Base-by-base conservation (phyloP, 2,888 invertebrate species). In the Gisinianus flammeolus region DNA sequence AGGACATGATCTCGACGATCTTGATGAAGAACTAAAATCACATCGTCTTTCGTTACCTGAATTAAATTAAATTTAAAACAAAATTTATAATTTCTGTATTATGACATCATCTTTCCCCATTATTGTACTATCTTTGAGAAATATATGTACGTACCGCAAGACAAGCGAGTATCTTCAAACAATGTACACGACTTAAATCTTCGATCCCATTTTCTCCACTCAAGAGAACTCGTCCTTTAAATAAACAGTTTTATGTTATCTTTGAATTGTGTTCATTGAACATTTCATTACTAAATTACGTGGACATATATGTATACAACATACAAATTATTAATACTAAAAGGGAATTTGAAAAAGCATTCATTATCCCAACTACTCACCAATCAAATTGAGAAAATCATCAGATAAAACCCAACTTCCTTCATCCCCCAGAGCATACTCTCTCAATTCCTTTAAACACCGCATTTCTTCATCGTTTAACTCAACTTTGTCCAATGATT, bases 381-480 rank as follows among this genome's bases (percentile, higher is more conserved):
- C 93, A 79, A 96, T 90, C 86, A 95, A 94, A 76, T 90, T 89
- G 66, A 95, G 90, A 87, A 96, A 96, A 85, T 93, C 93, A 85
- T 96, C 96, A 12, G 95, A 94, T 28, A 96, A 89, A 77, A 95
- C 94, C 96, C 96, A 96, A 85, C 94, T 94, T 78, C 96, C 96
- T 86, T 96, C 95, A 85, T 94, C 93, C 83, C 93, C 93, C 84
- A 95, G 89, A 87, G 96, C 91, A 88, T 96, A 96, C 87, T 94
- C 94, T 86, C 93, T 92, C 85, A 96, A 88, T 88, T 96, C 96
- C 85, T 92, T 92, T 86, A 95, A 88, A 83, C 92, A 93, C 85
- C 90, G 90, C 86, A 90, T 90, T 86, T 96, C 95, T 80, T 93
- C 94, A 16, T 91, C 90, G 73, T 90, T 90, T 81, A 96, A 88